Evolutionary conservation across 1,140 invertebrate genomes (phyloP).

Genomic region (Mya arenaria): DNA sequence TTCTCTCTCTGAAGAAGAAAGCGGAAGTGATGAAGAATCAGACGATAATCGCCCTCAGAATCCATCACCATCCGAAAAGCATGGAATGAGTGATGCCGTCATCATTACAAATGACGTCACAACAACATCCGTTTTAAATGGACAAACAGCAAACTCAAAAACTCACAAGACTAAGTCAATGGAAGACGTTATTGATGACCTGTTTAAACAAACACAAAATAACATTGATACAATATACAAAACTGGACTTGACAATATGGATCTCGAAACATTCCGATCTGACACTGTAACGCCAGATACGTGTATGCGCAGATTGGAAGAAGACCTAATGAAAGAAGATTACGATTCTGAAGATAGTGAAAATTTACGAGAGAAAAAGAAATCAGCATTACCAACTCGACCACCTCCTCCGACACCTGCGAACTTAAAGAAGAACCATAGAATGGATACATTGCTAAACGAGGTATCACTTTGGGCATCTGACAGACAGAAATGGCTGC

Average conservation of each 20-base stretch:
- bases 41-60: constrained; percentile 28
- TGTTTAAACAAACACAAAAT: constrained; percentile 33
- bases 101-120: not conserved
- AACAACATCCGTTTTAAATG: not conserved
- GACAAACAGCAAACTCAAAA: not conserved
- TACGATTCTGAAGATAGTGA: not conserved
- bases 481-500: constrained; percentile 42
- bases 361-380: not conserved
- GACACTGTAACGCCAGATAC: constrained; percentile 47
- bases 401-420: not conserved
- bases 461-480: constrained; percentile 48
- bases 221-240: constrained; percentile 50
- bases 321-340: constrained; percentile 11
- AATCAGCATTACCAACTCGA: not conserved
- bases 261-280: constrained; percentile 33
- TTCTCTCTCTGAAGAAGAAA: constrained; percentile 43
- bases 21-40: constrained; percentile 9
- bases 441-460: constrained; percentile 34
- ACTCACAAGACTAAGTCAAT: constrained; percentile 27
- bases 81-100: not conserved
- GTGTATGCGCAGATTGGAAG: constrained; percentile 35
- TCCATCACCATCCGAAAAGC: not conserved
- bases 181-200: constrained; percentile 45
- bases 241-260: constrained; percentile 42
- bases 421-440: not conserved